These are phyloP conservation scores for Peromyscus melanophrys DNA, from an alignment of 2,797 vertebrate genomes.

Conservation along the genomic window DNA sequence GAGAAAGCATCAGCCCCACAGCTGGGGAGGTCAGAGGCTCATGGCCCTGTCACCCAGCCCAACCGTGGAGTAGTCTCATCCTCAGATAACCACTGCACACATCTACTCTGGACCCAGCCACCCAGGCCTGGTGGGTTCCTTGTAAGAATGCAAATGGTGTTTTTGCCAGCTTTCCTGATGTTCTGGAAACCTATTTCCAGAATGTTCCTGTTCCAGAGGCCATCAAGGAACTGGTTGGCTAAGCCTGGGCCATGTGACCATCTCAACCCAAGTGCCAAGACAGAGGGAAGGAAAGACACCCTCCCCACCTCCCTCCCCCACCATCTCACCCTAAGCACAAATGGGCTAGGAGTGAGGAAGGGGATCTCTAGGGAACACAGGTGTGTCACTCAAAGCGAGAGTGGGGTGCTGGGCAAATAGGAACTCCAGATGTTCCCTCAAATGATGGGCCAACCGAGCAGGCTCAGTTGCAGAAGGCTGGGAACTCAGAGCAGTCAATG, in stretches of 20 bases:
- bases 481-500: too few relatives aligned
- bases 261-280: too few relatives aligned
- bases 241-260: background rate
- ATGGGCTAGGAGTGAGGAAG: background rate
- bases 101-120: background rate
- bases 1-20: rapidly evolving
- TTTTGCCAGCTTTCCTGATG: background rate
- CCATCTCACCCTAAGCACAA: background rate
- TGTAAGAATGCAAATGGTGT: background rate
- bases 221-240: background rate
- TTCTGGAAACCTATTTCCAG: background rate
- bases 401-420: background rate
- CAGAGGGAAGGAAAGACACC: background rate
- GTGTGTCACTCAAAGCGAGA: background rate
- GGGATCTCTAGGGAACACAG: background rate
- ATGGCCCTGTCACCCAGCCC: background rate
- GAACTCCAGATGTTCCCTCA: background rate
- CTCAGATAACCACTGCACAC: background rate
- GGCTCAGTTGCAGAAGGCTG: background rate
- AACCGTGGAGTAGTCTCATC: background rate
- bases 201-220: background rate
- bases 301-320: background rate
- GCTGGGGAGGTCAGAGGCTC: background rate
- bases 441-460: background rate
- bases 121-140: background rate